Conservation (phyloP, 2,888 invertebrate genomes). For the Pterobdella sp. region DNA sequence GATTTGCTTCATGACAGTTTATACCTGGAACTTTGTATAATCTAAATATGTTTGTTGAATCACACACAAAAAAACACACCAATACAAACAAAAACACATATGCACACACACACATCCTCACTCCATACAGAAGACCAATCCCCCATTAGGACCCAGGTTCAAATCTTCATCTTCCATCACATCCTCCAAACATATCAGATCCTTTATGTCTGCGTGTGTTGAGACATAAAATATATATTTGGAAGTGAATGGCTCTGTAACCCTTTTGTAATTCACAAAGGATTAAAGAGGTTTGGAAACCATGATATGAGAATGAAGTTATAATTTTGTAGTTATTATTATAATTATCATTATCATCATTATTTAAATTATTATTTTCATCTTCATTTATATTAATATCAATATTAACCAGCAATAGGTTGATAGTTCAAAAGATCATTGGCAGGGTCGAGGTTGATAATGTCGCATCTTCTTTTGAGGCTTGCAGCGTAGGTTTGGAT, state of each 20-base stretch:
- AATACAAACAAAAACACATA: too few relatives aligned
- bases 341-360: neutral
- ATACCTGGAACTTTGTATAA: too few relatives aligned
- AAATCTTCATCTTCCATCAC: conserved; percentile 92
- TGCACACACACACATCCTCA: too few relatives aligned
- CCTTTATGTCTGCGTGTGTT: conserved; percentile 59
- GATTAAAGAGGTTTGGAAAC: too few relatives aligned
- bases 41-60: too few relatives aligned
- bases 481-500: conserved; percentile 77
- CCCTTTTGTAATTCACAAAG: too few relatives aligned
- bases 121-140: conserved; percentile 88
- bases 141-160: conserved; percentile 92
- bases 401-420: conserved; percentile 59
- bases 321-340: neutral
- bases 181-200: conserved; percentile 77
- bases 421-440: conserved; percentile 90
- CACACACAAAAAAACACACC: too few relatives aligned
- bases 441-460: conserved; percentile 94
- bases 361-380: neutral
- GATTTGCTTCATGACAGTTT: too few relatives aligned
- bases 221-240: too few relatives aligned
- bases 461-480: conserved; percentile 65
- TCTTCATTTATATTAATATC: neutral
- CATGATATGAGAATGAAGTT: neutral
- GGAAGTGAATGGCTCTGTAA: too few relatives aligned